Conservation (phyloP, 2,888 invertebrate species). For the Leptopterna dolabrata region DNA sequence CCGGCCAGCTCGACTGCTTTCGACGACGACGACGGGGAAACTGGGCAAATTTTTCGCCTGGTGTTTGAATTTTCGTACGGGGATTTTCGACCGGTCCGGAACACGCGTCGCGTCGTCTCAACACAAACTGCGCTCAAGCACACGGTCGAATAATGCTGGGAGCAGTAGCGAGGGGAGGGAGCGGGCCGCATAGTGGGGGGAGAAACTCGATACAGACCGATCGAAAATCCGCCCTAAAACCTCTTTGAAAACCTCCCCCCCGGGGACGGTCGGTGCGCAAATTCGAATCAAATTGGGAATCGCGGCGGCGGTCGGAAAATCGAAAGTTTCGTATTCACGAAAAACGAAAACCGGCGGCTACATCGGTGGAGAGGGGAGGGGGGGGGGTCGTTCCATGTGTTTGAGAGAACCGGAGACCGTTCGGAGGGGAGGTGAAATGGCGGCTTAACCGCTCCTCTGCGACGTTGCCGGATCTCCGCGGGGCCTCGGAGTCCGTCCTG, state of each 20-base stretch:
- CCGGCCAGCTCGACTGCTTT: constrained; percentile 56
- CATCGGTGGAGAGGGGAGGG: neutral
- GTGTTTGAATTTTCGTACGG: neutral
- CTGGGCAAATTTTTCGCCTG: neutral
- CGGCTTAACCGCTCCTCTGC: constrained; percentile 45
- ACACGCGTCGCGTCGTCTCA: neutral
- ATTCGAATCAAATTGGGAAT: neutral
- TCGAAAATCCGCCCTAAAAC: neutral
- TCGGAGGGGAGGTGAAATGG: constrained; percentile 44
- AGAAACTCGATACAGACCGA: constrained; percentile 40
- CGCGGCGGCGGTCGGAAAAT: too few species aligned
- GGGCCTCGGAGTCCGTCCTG: constrained; percentile 5
- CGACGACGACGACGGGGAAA: neutral
- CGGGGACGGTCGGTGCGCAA: too few species aligned
- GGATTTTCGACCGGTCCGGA: neutral
- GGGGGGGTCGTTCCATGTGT: constrained; percentile 2
- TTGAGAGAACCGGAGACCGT: neutral
- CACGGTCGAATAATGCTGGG: constrained; percentile 22
- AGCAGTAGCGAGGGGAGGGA: constrained; percentile 38
- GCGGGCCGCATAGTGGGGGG: constrained; percentile 33
- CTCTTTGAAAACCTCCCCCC: neutral
- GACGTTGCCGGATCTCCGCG: constrained; percentile 44
- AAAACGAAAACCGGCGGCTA: neutral
- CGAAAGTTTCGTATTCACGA: neutral
- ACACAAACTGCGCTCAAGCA: constrained; percentile 36